Evolutionary conservation across 2,888 invertebrate genomes (phyloP), one percentile per base, ranked within the genome.

Genomic region (Drymonia ruficornis): DNA sequence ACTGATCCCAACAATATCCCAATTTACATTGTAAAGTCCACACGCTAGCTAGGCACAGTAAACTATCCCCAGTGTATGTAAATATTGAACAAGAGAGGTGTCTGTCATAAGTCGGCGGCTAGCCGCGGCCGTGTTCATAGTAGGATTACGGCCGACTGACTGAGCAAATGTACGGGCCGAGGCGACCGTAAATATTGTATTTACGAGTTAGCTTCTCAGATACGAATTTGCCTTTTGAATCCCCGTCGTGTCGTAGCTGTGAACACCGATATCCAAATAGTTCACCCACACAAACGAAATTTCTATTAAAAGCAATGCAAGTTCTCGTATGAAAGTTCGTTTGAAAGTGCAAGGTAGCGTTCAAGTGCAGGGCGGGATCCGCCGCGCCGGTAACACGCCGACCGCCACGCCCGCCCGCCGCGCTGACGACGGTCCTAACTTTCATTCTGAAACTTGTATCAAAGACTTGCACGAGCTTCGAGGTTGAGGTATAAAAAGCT

Each of bases 301-400:
- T 44, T 28, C 50, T 45, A 29, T 45, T 34, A 51, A 45, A 36
- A 51, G 50, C 44, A 12, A 34, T 23, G 23, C 11, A 15, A 13
- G 11, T 28, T 7, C 28, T 7, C n/a, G n/a, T n/a, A n/a, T n/a
- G n/a, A n/a, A n/a, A n/a, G n/a, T n/a, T 6, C 31, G 43, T 12
- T 15, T 43, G 43, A 19, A 43, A 43, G 43, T 19, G 43, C 19
- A 43, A 43, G 19, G 43, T 19, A 4, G 43, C 43, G 43, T 12
- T 16, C 9, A 9, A 11, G 42, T 18, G 18, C 42, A 18, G 40
- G 6, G 16, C 19, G 19, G 43, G 19, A 40, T 9, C 43, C 43
- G 43, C 18, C 15, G 42, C n/a, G n/a, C 16, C 42, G 42, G 18
- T 16, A 4, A 40, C 40, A 40, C 42, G 42, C 42, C 18, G 42